Evolutionary conservation across 92 coral and sea anemone species (phyloP), one percentile per base, ranked within the genome.

Genomic region (Palythoa heliodiscus): DNA sequence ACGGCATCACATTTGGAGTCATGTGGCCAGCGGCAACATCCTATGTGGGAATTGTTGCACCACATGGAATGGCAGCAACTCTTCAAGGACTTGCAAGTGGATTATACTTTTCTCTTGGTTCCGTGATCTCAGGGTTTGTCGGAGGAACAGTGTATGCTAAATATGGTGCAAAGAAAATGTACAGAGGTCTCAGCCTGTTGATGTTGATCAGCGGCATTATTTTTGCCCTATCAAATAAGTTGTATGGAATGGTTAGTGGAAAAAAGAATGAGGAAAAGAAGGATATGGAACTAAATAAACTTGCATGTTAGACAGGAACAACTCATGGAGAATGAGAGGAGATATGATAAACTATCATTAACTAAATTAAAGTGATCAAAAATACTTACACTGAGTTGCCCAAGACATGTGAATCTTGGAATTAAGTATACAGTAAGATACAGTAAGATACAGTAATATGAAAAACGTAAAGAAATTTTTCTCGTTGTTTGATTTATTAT

Each of bases 11-110:
- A 0, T 90, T 87, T 19, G 93, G 93, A 19, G 70, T 87, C 1
- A 75, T 87, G 85, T 90, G 90, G 90, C 88, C 93, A n/a, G 90
- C 90, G 0, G 50, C 88, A 50, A 87, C 88, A 0, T 90, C 93
- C 10, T 90, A 87, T 47, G 88, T 73, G 11, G 90, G 90, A 2
- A 39, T 78, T 19, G 73, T 90, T 71, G 81, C 93, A n/a, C 93
- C 93, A 0, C 76, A 77, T 2, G 93, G 93, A 4, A 23, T 90
- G 84, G 83, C 86, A 22, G 90, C 93, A 15, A 90, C 93, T 57
- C 71, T 87, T 11, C 88, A 87, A 58, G 88, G 90, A 15, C 57
- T 90, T 63, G 90, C 83, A 5, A 15, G 55, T 19, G 93, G 88
- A 24, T 25, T 83, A 9, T 82, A 87, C 35, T 87, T 87, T 83